Conservation (phyloP, 2,888 invertebrate genomes). For the Trachelus stipa region DNA sequence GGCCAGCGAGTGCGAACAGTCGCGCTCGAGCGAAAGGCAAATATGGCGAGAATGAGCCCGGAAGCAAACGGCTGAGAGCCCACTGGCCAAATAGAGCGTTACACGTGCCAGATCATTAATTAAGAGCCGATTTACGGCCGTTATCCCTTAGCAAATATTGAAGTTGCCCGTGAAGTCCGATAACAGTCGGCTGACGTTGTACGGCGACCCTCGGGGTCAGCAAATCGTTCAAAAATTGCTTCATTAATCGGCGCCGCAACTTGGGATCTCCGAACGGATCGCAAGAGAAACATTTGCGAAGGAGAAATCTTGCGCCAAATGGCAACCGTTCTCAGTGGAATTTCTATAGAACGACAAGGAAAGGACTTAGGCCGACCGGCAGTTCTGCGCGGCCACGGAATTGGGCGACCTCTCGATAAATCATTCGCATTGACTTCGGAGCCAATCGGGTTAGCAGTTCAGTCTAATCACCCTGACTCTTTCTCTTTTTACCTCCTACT, state of each 20-base stretch:
- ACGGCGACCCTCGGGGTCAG: background rate
- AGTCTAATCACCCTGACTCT: background rate
- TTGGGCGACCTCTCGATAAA: background rate
- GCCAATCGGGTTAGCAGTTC: background rate
- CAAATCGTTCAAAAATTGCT: constrained; percentile 32
- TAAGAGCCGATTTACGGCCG: constrained; percentile 23
- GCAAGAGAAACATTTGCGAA: background rate
- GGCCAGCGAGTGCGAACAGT: background rate
- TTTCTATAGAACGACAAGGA: background rate
- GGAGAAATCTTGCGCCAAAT: background rate
- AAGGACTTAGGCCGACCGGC: background rate
- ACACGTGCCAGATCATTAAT: constrained; percentile 33
- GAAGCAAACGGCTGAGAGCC: constrained; percentile 29
- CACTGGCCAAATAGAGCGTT: constrained; percentile 16
- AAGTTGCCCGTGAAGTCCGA: constrained; percentile 4
- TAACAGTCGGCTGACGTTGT: background rate
- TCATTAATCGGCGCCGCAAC: constrained; percentile 40
- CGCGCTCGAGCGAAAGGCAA: background rate
- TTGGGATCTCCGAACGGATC: background rate
- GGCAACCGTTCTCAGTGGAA: background rate
- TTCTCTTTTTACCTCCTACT: background rate
- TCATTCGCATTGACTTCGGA: background rate
- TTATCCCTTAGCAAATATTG: constrained; percentile 21
- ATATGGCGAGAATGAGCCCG: constrained; percentile 1
- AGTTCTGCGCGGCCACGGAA: background rate